Percentiles rank a stretch among this genome's conserved stretches.
phyloP scores from a whole-genome alignment of 2,888 invertebrate species.

The Ophioninae sp. region DNA sequence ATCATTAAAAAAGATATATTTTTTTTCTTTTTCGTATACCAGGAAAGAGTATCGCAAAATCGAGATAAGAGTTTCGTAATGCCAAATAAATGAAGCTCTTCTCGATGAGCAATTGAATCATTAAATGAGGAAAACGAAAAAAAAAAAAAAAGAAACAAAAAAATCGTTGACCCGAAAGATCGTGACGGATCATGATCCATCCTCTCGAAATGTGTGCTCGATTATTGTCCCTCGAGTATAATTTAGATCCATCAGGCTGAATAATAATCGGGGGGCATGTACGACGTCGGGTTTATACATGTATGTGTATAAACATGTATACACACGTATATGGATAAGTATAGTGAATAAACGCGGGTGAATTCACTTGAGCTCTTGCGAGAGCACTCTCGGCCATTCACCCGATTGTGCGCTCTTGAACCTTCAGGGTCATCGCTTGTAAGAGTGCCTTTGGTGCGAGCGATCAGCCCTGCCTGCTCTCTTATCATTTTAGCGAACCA shows the following conservation, averaged over 20 bases:
- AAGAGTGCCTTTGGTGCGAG: constrained; percentile 46
- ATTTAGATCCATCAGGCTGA: constrained; percentile 56
- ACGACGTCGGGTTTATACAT: background rate
- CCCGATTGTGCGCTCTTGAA: constrained; percentile 77
- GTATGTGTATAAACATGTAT: background rate
- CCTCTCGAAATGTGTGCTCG: constrained; percentile 39
- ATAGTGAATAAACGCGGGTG: constrained; percentile 40
- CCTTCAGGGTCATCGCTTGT: constrained; percentile 77
- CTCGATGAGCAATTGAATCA: constrained; percentile 25
- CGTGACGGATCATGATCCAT: constrained; percentile 31
- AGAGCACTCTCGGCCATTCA: constrained; percentile 72
- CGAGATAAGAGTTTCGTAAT: background rate
- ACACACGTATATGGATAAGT: constrained; percentile 4
- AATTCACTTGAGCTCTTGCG: constrained; percentile 62
- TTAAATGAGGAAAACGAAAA: background rate
- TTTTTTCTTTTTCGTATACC: background rate
- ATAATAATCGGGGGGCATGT: constrained; percentile 59
- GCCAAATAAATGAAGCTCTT: background rate
- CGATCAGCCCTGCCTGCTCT: constrained; percentile 31
- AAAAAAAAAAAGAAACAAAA: constrained; percentile 37
- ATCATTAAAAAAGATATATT: constrained; percentile 22
- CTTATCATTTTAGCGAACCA: constrained; percentile 69
- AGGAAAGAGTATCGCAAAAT: background rate
- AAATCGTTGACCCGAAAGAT: constrained; percentile 38
- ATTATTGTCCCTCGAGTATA: constrained; percentile 55